A percentile compares a stretch with the other conserved stretches of the same genome.
Evolutionary conservation across 2,113 vertebrate genomes (phyloP).

Genomic region (Prietella phreatophila): DNA sequence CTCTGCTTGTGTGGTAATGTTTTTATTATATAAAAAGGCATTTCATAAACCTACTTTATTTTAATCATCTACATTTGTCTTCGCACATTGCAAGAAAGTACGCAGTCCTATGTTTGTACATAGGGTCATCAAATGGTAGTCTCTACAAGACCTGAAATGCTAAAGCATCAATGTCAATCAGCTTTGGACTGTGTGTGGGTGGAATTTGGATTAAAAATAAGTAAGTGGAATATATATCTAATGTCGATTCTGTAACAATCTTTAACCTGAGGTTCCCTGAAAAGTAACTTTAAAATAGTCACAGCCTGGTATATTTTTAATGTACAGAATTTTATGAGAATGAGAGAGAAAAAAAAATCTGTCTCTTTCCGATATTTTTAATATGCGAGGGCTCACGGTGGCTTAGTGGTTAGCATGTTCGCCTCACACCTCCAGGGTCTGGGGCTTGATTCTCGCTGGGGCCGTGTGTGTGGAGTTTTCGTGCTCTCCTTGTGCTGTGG

Average conservation of each 20-base stretch:
- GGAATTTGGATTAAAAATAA: neutral
- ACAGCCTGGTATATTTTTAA: neutral
- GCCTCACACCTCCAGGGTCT: too few species aligned
- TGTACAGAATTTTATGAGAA: neutral
- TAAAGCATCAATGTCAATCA: constrained; percentile 1
- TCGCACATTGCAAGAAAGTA: constrained; percentile 1
- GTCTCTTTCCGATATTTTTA: neutral
- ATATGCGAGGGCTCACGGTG: neutral
- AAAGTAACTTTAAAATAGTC: neutral
- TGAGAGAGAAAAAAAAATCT: neutral
- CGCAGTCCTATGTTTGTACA: neutral
- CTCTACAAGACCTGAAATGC: neutral
- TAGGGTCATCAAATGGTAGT: neutral
- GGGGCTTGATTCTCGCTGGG: too few species aligned
- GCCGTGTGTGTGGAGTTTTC: too few species aligned
- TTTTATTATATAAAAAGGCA: neutral
- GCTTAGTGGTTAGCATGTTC: too few species aligned
- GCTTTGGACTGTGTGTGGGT: neutral
- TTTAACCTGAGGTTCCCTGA: neutral
- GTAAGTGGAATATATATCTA: neutral
- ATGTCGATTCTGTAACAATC: neutral
- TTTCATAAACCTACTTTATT: neutral
- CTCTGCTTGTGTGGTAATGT: neutral
- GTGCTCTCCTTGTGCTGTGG: too few species aligned
- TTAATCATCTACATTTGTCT: constrained; percentile 17